phyloP scores from a whole-genome alignment of 2,888 invertebrate genomes.

The Steinernema hermaphroditum region DNA sequence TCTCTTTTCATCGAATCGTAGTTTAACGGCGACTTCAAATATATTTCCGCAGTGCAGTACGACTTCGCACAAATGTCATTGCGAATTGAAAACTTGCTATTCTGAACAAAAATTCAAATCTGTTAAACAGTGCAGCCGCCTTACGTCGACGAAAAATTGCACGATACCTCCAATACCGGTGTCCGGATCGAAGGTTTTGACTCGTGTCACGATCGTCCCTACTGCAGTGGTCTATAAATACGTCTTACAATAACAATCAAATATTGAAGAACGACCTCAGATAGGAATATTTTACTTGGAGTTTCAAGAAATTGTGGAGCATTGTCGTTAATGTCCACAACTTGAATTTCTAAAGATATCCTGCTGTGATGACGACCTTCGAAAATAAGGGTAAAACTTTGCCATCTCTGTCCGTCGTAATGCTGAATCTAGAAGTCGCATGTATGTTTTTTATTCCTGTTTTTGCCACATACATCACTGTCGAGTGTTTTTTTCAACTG shows the following conservation, averaged over 20 bases:
- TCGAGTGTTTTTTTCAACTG: constrained; percentile 51
- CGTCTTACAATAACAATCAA: too few species aligned
- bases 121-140: background rate
- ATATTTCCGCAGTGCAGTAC: constrained; percentile 7
- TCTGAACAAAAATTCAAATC: constrained; percentile 11
- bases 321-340: constrained; percentile 69
- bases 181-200: constrained; percentile 51
- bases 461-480: constrained; percentile 55
- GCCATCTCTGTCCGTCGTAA: constrained; percentile 46
- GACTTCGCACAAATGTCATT: constrained; percentile 35
- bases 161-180: constrained; percentile 56
- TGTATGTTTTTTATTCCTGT: background rate
- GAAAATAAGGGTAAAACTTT: constrained; percentile 40
- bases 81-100: constrained; percentile 25
- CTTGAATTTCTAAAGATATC: constrained; percentile 59
- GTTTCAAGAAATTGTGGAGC: constrained; percentile 71
- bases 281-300: constrained; percentile 79
- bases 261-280: constrained; percentile 70
- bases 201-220: constrained; percentile 40
- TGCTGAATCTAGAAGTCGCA: constrained; percentile 48
- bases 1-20: constrained; percentile 36
- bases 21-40: constrained; percentile 16
- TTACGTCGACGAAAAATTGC: constrained; percentile 44
- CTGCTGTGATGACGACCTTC: constrained; percentile 34
- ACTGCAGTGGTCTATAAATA: constrained; percentile 41